A percentile compares a stretch with the other conserved stretches of the same genome.
These are phyloP conservation scores for Fulmarus glacialis DNA, from an alignment of 2,113 vertebrate species.

Conservation along the genomic window DNA sequence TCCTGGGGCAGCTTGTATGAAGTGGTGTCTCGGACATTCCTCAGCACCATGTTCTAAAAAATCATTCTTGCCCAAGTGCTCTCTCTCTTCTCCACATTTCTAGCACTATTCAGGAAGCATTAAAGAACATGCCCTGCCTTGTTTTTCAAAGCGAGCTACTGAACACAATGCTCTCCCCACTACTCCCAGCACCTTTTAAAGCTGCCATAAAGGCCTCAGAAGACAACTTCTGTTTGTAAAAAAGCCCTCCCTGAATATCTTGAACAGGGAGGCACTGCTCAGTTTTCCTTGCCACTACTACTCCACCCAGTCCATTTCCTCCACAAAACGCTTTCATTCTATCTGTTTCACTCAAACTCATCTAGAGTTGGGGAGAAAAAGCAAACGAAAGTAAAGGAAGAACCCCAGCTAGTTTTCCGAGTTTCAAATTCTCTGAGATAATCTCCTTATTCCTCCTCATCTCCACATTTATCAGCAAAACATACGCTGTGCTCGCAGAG, in stretches of 20 bases:
- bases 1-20: constrained; percentile 15
- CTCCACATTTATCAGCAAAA: not conserved
- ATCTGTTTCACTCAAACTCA: not conserved
- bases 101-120: not conserved
- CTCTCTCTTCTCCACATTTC: not conserved
- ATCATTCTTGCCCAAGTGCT: not conserved
- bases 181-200: not conserved
- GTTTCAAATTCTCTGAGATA: not conserved
- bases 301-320: not conserved
- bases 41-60: constrained; percentile 31
- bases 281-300: not conserved
- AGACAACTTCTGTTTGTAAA: not conserved
- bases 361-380: not conserved
- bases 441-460: not conserved
- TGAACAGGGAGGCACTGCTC: not conserved
- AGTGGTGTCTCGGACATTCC: constrained; percentile 38
- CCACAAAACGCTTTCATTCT: not conserved
- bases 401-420: not conserved
- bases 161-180: not conserved
- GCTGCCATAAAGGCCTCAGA: not conserved
- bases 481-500: accelerated
- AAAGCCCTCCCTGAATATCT: not conserved
- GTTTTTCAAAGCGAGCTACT: not conserved
- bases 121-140: not conserved
- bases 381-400: not conserved